phyloP scores from a whole-genome alignment of 30 jellyfish, hydroid and myxozoan species.

The Pelagia noctiluca region DNA sequence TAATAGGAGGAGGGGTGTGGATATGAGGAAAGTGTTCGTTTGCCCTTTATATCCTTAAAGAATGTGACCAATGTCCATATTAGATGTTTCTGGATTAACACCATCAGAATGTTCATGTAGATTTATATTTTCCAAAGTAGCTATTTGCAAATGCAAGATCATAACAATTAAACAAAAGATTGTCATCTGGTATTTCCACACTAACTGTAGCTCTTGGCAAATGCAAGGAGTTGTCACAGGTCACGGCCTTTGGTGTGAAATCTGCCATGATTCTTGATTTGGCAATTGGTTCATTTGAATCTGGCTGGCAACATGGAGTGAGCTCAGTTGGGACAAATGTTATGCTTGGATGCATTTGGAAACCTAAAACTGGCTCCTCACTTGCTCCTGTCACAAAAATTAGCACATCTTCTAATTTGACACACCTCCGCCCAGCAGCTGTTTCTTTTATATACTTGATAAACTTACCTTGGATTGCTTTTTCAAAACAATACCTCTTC shows the following conservation, averaged over 20 bases:
- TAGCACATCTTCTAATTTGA: constrained; percentile 4
- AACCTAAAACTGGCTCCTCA: constrained; percentile 61
- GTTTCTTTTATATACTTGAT: constrained; percentile 24
- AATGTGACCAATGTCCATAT: not conserved
- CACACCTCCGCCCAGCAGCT: constrained; percentile 44
- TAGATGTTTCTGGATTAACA: not conserved
- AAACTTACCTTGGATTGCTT: constrained; percentile 33
- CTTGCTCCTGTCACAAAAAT: constrained; percentile 53
- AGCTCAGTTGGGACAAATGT: constrained; percentile 12
- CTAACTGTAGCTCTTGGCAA: constrained; percentile 45
- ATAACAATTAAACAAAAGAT: constrained; percentile 6
- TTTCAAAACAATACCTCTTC: constrained; percentile 6
- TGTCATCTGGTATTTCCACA: constrained; percentile 17
- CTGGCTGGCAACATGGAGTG: not conserved
- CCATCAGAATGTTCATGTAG: constrained; percentile 5
- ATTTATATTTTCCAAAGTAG: constrained; percentile 26
- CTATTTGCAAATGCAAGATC: constrained; percentile 13
- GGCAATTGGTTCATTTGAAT: not conserved
- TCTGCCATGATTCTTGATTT: not conserved
- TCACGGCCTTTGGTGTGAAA: constrained; percentile 41
- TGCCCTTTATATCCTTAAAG: no score
- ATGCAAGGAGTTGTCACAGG: constrained; percentile 30
- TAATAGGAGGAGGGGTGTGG: no score
- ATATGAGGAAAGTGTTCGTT: no score
- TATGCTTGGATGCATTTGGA: constrained; percentile 28